These are phyloP conservation scores for Gymnopithys bicolor DNA, from an alignment of 2,797 vertebrate genomes.

Conservation along the genomic window DNA sequence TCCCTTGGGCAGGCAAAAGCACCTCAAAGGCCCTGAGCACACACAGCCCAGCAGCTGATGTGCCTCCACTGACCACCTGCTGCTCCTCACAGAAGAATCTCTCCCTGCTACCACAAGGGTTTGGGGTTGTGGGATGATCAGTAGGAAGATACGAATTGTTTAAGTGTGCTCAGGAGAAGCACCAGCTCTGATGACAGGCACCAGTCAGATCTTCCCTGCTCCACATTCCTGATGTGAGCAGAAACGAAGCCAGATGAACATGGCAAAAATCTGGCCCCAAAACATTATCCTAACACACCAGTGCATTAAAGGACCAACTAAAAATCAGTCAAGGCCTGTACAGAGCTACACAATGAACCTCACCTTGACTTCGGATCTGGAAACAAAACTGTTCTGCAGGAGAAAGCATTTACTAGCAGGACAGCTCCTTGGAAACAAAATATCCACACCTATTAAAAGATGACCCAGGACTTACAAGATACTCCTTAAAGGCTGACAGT, in stretches of 20 bases:
- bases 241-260: neutral
- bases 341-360: rapidly evolving
- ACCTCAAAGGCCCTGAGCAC: rapidly evolving
- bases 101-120: neutral
- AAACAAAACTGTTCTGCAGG: neutral
- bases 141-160: neutral
- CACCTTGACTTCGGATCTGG: neutral
- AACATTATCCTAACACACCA: neutral
- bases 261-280: neutral
- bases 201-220: neutral
- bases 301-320: neutral
- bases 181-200: neutral
- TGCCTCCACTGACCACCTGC: neutral
- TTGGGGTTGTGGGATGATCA: neutral
- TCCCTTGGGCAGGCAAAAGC: neutral
- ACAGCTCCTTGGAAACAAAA: neutral
- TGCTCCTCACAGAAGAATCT: neutral
- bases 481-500: neutral
- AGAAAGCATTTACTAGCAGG: rapidly evolving
- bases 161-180: neutral
- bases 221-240: neutral
- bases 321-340: neutral
- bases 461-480: rapidly evolving
- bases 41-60: neutral
- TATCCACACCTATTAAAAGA: neutral